Evolutionary conservation across 2,113 vertebrate species (phyloP), one percentile per base, ranked within the genome.

Genomic region (Coturnix japonica): DNA sequence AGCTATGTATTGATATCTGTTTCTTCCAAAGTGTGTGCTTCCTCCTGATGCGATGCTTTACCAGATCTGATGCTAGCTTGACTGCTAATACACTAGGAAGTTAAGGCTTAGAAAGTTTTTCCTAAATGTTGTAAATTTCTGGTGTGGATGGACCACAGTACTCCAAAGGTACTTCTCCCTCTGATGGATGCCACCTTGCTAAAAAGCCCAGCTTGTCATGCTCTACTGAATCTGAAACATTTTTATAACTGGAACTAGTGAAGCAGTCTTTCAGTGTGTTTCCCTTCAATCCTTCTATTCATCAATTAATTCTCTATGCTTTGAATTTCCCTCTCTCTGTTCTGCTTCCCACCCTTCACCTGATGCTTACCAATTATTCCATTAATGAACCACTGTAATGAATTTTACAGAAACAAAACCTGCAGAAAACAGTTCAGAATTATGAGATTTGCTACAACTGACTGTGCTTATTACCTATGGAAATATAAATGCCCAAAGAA

Each of bases 401-500:
- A 96, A 96, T 95, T 97, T 97, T 74, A 83, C 31, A 90, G 85
- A 85, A 51, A 79, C 43, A 92, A 77, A 96, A 94, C 84, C 22
- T 74, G 72, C 20, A 93, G 72, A 95, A 97, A 96, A 81, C 47
- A 95, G 41, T 77, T 94, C 77, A 87, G 92, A 95, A 91, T 93
- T 83, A 80, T 65, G 44, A 91, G 69, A 91, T 61, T 70, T 81
- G 53, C 89, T 96, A 83, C 67, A 96, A 77, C 90, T 82, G 72
- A 67, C 81, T 92, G 19, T 93, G 87, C 89, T 94, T 96, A 97
- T 95, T 95, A 95, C 89, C 90, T 93, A 91, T 69, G 81, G 91
- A 97, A 97, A 95, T 96, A 95, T 76, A 96, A 96, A 96, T 81
- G 91, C 85, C 82, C 88, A 85, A 89, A 89, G 81, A 97, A 95